phyloP scores from a whole-genome alignment of 2,888 invertebrate species.

The Lutraria lutraria region DNA sequence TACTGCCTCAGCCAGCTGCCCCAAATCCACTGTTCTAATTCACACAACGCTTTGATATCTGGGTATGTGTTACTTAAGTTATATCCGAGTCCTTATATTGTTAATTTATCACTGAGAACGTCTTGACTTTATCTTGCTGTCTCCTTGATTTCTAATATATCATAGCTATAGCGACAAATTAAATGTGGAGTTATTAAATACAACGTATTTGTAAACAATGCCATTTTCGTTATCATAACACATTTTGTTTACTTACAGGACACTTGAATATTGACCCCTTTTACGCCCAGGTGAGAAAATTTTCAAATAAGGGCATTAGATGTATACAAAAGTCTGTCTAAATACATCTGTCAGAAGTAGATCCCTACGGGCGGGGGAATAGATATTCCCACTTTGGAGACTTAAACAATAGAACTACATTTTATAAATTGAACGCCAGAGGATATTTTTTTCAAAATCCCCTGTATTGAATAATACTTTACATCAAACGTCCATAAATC shows the following conservation, averaged over 20 bases:
- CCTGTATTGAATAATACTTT: no score
- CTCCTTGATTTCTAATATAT: slow-evolving; percentile 8
- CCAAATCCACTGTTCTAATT: no score
- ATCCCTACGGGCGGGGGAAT: no score
- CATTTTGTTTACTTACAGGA: background rate
- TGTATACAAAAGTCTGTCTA: background rate
- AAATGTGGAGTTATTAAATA: slow-evolving; percentile 15
- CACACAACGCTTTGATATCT: no score
- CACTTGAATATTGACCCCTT: slow-evolving; percentile 12
- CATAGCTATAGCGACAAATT: background rate
- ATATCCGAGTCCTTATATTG: background rate
- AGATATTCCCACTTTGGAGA: no score
- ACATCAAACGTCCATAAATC: no score
- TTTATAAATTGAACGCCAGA: no score
- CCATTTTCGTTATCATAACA: slow-evolving; percentile 1
- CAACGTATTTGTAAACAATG: slow-evolving; percentile 1
- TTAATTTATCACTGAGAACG: background rate
- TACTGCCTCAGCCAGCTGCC: no score
- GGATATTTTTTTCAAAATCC: no score
- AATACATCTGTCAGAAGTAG: no score
- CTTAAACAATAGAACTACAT: no score
- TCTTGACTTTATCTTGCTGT: slow-evolving; percentile 15
- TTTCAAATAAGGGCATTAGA: background rate
- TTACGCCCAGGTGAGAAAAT: background rate
- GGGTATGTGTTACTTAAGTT: no score